Evolutionary conservation across 2,113 vertebrate genomes (phyloP), one percentile per base, ranked within the genome.

Genomic region (Lepus americanus): DNA sequence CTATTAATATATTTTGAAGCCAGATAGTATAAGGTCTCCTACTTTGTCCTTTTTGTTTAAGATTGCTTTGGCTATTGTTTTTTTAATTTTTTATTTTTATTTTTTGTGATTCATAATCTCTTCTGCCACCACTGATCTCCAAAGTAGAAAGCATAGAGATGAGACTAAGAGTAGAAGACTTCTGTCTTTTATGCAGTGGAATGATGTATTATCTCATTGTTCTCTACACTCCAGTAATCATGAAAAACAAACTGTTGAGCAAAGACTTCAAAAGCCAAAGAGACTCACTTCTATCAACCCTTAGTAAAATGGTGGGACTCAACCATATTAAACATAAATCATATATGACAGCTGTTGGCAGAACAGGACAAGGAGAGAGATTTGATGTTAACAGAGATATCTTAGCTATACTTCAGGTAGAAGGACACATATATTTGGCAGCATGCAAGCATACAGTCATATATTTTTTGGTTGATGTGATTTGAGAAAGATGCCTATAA

Each of bases 251-350:
- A 64, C 27, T 23, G 74, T 49, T 84, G 66, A 84, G 4, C 22
- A 93, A 72, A 91, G 39, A 91, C 61, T 95, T 87, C 55, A 77
- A 85, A 92, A 86, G 25, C 23, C 39, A 53, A 59, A 66, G 25
- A 81, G 9, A 92, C 9, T 39, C 33, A 29, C 69, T 82, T 20
- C 10, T 9, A 87, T 82, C 20, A 33, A 20, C 4, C 19, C 49
- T 77, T 67, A 61, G 13, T 61, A 10, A 7, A 76, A 76, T 33
- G 12, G 6, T 33, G 87, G 14, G 20, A 61, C 9, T 78, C 49
- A 55, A 1, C 22, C 39, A 49, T 19, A 20, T 31, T 86, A 44
- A 77, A 82, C 3, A 39, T 39, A 29, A 78, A 61, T 67, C 20
- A 73, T 27, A 27, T 53, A 25, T 96, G 14, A 44, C 3, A 29